Evolutionary conservation across 2,113 vertebrate species (phyloP), one percentile per base, ranked within the genome.

Genomic region (Malurus cyaneus): DNA sequence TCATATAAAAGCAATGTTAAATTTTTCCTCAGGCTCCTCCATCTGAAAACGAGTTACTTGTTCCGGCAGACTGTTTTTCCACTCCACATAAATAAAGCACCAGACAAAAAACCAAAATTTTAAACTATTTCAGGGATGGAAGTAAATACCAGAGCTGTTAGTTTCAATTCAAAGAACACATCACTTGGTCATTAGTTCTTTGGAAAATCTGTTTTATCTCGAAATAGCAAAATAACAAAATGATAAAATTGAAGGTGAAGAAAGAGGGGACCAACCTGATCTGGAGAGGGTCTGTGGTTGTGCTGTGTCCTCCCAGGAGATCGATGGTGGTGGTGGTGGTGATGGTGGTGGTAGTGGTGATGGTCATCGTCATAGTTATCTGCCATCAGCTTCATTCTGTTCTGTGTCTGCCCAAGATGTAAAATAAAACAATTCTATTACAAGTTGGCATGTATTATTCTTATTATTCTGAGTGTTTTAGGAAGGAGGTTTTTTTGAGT

Each of bases 301-400:
- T 99, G 98, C 18, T 98, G 99, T 36, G 98, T 98, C 95, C 99
- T 98, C 69, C 98, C 98, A 60, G 98, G 98, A 95, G 99, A 98
- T 5, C 98, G 98, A 44, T 98, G 98, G 70, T 99, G 99, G 97
- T 94, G 97, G 81, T 96, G 98, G 86, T 96, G 98, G 82, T 98
- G 98, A 78, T 98, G 98, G 49, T 98, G 98, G 81, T 98, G 98
- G 96, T 98, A 98, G 53, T 98, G 99, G 78, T 98, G 99, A 70
- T 99, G 99, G 91, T 99, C 99, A 31, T 99, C 99, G 50, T 99
- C 99, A 5, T 99, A 99, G 98, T 98, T 99, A 98, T 99, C 99
- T 1, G 99, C 97, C 89, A 99, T 99, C 94, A 99, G 97, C 96
- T 99, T 99, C 99, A 99, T 99, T 91, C 99, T 98, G 96, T 99